Conservation (phyloP, 2,797 vertebrate genomes). For the Schizopygopsis pylzovi region DNA sequence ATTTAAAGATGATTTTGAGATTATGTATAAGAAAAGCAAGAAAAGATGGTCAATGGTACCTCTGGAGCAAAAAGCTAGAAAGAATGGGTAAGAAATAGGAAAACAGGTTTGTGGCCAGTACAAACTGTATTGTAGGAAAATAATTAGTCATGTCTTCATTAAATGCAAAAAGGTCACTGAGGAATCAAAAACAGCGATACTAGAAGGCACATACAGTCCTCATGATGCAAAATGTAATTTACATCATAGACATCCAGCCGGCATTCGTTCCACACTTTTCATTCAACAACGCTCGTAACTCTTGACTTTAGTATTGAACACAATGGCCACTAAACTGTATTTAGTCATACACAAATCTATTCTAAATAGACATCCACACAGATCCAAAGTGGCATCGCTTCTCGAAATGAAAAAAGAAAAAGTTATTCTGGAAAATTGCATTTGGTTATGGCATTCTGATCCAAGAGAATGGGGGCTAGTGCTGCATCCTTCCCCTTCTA, state of each 20-base stretch:
- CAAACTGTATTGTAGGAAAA: constrained; percentile 65
- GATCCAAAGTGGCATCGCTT: constrained; percentile 48
- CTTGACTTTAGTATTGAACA: constrained; percentile 75
- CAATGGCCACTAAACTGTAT: constrained; percentile 57
- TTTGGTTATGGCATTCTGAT: constrained; percentile 48
- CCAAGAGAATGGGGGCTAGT: constrained; percentile 69
- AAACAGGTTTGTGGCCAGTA: constrained; percentile 52
- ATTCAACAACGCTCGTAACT: constrained; percentile 72
- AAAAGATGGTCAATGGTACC: too few species aligned
- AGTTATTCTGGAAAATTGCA: constrained; percentile 50
- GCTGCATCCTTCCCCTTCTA: constrained; percentile 70
- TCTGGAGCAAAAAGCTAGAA: not conserved
- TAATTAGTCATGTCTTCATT: constrained; percentile 52
- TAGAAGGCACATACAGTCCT: constrained; percentile 70
- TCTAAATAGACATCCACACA: constrained; percentile 35
- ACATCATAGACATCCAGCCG: constrained; percentile 59
- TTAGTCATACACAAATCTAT: constrained; percentile 43
- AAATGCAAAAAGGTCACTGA: constrained; percentile 38
- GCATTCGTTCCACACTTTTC: constrained; percentile 67
- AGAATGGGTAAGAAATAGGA: not conserved
- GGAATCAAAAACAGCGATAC: constrained; percentile 19
- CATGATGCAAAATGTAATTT: constrained; percentile 70
- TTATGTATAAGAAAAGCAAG: not conserved
- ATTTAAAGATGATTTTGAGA: not conserved
- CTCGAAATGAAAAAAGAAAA: constrained; percentile 17